Evolutionary conservation across 2,888 invertebrate genomes (phyloP).

Genomic region (Acholoe squamosa): DNA sequence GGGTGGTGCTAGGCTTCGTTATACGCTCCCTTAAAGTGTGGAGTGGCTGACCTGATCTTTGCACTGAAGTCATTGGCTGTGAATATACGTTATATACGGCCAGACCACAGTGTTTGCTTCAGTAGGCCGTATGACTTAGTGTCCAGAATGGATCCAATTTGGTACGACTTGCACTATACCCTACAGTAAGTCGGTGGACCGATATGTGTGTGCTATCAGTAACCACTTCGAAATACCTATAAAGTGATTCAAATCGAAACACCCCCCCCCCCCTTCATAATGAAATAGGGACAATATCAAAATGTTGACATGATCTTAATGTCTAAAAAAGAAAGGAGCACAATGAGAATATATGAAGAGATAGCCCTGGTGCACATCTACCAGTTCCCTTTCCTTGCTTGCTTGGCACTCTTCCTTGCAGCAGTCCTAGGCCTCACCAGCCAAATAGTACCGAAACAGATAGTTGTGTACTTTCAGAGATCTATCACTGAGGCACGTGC

Average conservation of each 20-base stretch:
- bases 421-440: not conserved
- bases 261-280: too few species aligned
- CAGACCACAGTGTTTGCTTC: not conserved
- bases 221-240: too few species aligned
- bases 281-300: too few species aligned
- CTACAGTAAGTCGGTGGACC: too few species aligned
- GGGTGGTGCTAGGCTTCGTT: not conserved
- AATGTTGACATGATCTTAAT: too few species aligned
- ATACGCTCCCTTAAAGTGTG: not conserved
- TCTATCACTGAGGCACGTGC: not conserved
- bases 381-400: not conserved
- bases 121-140: not conserved
- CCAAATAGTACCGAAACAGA: not conserved
- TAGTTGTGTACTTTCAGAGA: not conserved
- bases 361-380: too few species aligned
- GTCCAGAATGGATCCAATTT: not conserved
- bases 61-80: not conserved
- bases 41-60: not conserved
- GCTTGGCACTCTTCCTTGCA: not conserved
- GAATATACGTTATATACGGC: conserved; percentile 15
- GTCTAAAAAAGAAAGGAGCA: too few species aligned
- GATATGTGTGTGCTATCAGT: too few species aligned
- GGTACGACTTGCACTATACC: not conserved
- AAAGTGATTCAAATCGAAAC: too few species aligned
- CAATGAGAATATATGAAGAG: too few species aligned